phyloP scores from a whole-genome alignment of 2,113 vertebrate species.

The Nothocercus nigrocapillus region DNA sequence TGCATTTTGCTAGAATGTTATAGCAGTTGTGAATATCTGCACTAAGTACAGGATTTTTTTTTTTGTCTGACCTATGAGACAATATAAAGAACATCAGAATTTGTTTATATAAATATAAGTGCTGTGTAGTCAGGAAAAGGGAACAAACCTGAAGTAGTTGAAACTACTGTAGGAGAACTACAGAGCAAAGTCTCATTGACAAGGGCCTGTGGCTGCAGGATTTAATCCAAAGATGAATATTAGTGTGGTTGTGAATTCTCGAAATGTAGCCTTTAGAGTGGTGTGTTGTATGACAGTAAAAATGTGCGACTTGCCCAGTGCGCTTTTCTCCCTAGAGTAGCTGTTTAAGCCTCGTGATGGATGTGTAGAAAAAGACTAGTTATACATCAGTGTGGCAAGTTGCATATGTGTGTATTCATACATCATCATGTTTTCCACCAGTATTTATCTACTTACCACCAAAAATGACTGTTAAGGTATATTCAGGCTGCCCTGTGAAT shows the following conservation, averaged over 20 bases:
- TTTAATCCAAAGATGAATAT: background rate
- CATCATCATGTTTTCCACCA: conserved; percentile 47
- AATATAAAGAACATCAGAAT: background rate
- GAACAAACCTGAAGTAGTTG: background rate
- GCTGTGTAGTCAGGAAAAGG: background rate
- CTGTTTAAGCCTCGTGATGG: background rate
- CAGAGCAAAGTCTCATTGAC: background rate
- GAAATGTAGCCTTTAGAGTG: background rate
- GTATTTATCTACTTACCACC: conserved; percentile 13
- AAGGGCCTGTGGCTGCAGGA: background rate
- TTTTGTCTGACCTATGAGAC: background rate
- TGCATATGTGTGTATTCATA: background rate
- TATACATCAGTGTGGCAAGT: background rate
- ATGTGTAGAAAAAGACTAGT: background rate
- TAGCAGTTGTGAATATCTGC: background rate
- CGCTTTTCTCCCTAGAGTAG: background rate
- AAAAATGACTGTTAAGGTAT: conserved; percentile 20
- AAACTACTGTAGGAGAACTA: background rate
- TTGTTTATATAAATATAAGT: background rate
- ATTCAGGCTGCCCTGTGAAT: conserved; percentile 17
- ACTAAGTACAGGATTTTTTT: background rate
- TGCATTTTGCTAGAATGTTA: background rate
- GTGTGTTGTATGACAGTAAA: background rate
- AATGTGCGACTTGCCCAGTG: background rate
- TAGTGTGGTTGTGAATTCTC: background rate